These are phyloP conservation scores for Candidula unifasciata DNA, from an alignment of 2,888 invertebrate genomes.

Conservation along the genomic window DNA sequence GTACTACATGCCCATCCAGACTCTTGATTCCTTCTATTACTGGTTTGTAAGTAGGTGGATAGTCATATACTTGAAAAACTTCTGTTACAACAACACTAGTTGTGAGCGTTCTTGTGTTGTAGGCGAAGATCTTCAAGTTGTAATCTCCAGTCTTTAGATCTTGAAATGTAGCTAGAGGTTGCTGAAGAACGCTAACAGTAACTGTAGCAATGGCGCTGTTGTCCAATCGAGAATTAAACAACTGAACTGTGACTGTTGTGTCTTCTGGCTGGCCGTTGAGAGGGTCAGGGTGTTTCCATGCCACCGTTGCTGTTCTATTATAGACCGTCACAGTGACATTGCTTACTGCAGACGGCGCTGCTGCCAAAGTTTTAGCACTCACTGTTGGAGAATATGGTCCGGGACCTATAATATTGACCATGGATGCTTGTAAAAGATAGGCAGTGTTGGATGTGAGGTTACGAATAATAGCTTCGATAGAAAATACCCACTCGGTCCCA, in stretches of 20 bases:
- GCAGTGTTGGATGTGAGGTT: constrained; percentile 3
- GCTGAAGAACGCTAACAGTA: neutral
- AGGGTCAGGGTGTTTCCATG: constrained; percentile 37
- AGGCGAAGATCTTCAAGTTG: constrained; percentile 3
- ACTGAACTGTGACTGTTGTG: constrained; percentile 8
- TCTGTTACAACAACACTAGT: neutral
- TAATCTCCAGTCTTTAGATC: constrained; percentile 23
- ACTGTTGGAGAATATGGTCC: neutral
- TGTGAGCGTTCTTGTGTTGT: constrained; percentile 26
- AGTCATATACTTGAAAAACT: constrained; percentile 14
- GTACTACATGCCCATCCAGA: neutral
- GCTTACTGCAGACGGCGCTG: constrained; percentile 35
- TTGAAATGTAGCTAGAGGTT: constrained; percentile 3
- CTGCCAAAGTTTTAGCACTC: neutral
- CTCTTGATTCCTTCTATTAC: constrained; percentile 1
- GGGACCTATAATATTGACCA: constrained; percentile 26
- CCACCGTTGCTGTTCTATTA: constrained; percentile 21
- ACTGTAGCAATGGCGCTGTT: neutral
- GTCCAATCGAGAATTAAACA: neutral
- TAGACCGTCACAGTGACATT: constrained; percentile 23
- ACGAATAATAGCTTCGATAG: neutral
- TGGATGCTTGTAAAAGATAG: constrained; percentile 14
- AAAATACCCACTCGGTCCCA: neutral
- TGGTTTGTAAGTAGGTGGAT: neutral
- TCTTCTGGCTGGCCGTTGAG: constrained; percentile 32